A percentile compares a stretch with the other conserved stretches of the same genome.
These are phyloP conservation scores for Sandelia bainsii DNA, from an alignment of 2,797 vertebrate genomes.

Conservation along the genomic window DNA sequence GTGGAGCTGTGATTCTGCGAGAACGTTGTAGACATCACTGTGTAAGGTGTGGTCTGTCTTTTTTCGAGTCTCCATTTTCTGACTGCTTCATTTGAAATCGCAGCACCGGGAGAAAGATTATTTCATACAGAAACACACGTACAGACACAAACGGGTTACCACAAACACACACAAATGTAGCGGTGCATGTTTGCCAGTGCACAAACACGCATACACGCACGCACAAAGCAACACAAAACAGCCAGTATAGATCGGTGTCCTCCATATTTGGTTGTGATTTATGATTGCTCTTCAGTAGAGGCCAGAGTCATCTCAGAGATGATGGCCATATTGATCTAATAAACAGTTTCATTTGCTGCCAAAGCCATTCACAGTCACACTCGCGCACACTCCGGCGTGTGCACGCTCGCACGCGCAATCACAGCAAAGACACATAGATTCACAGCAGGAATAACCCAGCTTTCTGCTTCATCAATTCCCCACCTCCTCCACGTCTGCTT, in stretches of 20 bases:
- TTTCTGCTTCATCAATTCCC: conserved; percentile 84
- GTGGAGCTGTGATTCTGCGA: background rate
- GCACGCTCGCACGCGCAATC: conserved; percentile 13
- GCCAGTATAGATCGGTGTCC: conserved; percentile 71
- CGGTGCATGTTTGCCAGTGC: conserved; percentile 3
- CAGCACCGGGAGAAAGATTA: conserved; percentile 17
- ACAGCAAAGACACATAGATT: conserved; percentile 70
- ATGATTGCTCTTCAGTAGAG: conserved; percentile 87
- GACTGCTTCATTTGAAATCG: conserved; percentile 47
- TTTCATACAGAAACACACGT: conserved; percentile 27
- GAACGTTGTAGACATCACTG: background rate
- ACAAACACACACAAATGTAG: conserved; percentile 16
- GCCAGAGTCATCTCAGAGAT: conserved; percentile 90
- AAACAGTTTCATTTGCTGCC: conserved; percentile 89
- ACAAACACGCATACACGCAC: conserved; percentile 22
- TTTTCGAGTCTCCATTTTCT: conserved; percentile 50
- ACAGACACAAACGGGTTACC: conserved; percentile 33
- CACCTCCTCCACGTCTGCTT: conserved; percentile 80
- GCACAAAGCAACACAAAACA: conserved; percentile 23
- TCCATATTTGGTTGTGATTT: conserved; percentile 86
- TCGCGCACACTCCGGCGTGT: conserved; percentile 7
- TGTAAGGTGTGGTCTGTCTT: conserved; percentile 61
- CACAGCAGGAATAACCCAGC: conserved; percentile 83
- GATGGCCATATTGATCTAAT: conserved; percentile 91
- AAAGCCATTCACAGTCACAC: conserved; percentile 75